Evolutionary conservation across 2,113 vertebrate genomes (phyloP).

Genomic region (Hippoglossus stenolepis): DNA sequence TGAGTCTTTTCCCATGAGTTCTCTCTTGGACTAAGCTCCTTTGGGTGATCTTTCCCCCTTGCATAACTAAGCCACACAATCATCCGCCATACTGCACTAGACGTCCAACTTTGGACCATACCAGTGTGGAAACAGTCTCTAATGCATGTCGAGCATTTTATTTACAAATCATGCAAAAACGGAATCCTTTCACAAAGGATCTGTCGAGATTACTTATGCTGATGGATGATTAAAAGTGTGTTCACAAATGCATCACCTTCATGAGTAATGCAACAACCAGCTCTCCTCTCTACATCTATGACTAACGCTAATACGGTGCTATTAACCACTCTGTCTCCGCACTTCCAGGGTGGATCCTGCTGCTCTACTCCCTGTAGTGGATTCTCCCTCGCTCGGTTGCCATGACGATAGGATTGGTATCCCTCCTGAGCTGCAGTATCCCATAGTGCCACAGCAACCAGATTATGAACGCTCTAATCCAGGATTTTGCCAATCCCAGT

Average conservation of each 20-base stretch:
- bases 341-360: not conserved
- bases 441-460: conserved; percentile 60
- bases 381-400: conserved; percentile 47
- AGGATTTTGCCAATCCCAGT: conserved; percentile 75
- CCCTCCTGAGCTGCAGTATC: conserved; percentile 42
- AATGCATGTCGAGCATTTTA: not conserved
- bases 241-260: too few relatives aligned
- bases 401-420: conserved; percentile 47
- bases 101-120: not conserved
- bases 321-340: conserved; percentile 1
- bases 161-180: not conserved
- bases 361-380: not conserved
- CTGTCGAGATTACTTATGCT: too few relatives aligned
- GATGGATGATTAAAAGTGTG: too few relatives aligned
- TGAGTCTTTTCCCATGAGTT: not conserved
- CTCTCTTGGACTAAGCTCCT: conserved; percentile 49
- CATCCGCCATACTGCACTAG: conserved; percentile 8
- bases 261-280: not conserved
- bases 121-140: not conserved
- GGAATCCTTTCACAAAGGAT: too few relatives aligned
- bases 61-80: conserved; percentile 46
- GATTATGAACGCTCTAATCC: conserved; percentile 79
- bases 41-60: conserved; percentile 45
- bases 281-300: not conserved
- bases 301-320: not conserved